A percentile compares a stretch with the other conserved stretches of the same genome.
These are phyloP conservation scores for Labeo calbasu DNA, from an alignment of 2,797 vertebrate species.

Conservation along the genomic window DNA sequence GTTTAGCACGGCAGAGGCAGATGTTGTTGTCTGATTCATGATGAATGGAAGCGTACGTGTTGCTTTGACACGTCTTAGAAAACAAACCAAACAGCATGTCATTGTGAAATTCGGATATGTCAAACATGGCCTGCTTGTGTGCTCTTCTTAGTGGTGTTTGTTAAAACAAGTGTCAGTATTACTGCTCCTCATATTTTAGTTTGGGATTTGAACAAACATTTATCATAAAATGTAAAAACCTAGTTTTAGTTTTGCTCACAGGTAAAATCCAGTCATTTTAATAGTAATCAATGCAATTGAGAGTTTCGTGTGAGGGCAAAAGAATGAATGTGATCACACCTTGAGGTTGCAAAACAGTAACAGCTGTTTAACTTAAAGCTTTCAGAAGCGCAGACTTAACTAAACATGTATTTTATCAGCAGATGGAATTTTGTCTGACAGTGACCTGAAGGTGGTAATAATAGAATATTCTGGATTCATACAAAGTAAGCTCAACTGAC, in stretches of 20 bases:
- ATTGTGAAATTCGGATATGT: conserved; percentile 1
- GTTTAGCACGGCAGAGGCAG: conserved; percentile 23
- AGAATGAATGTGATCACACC: not conserved
- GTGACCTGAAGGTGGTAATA: not conserved
- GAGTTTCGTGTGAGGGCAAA: not conserved
- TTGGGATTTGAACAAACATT: not conserved
- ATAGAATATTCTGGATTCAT: not conserved
- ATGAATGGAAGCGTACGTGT: conserved; percentile 2
- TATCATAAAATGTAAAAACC: not conserved
- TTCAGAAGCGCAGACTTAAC: not conserved
- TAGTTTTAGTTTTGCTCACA: not conserved
- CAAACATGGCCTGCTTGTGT: conserved; percentile 3
- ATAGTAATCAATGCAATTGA: not conserved
- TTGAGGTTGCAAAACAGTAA: not conserved
- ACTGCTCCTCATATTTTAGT: not conserved
- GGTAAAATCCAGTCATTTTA: not conserved
- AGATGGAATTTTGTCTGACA: not conserved
- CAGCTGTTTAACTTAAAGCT: not conserved
- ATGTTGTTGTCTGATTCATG: conserved; percentile 1
- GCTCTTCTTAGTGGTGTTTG: not conserved
- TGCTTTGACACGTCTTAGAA: conserved; percentile 12
- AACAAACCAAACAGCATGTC: conserved; percentile 20
- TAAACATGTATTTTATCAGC: not conserved
- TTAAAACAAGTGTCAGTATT: conserved; percentile 5
- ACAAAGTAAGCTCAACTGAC: not conserved